Percentiles rank a stretch among this genome's conserved stretches.
Conservation (phyloP, 2,797 vertebrate species). For the Psittacula derbiana region DNA sequence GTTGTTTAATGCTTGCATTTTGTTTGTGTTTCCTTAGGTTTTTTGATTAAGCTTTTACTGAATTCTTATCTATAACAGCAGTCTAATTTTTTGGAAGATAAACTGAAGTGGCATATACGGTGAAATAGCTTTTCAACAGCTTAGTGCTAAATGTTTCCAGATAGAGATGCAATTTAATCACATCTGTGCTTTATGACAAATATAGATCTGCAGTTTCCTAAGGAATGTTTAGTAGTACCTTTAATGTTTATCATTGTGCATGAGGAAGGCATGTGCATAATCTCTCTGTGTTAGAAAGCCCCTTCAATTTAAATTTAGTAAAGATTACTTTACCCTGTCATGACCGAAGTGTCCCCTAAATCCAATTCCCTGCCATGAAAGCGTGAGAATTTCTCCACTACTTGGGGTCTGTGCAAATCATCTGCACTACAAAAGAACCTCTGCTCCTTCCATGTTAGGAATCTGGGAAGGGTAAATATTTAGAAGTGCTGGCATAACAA, state of each 20-base stretch:
- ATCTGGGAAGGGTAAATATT: conserved; percentile 93
- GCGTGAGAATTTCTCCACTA: conserved; percentile 71
- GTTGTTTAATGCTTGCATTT: neutral
- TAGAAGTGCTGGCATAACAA: conserved; percentile 82
- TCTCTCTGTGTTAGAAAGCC: conserved; percentile 22
- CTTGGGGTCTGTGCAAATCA: conserved; percentile 56
- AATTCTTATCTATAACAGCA: neutral
- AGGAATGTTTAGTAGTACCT: conserved; percentile 19
- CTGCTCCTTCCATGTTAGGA: conserved; percentile 65
- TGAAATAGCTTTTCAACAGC: neutral
- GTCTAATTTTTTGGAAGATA: neutral
- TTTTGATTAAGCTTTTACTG: neutral
- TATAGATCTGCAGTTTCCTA: conserved; percentile 4
- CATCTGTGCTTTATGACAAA: neutral
- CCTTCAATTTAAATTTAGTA: conserved; percentile 53
- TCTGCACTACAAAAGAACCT: conserved; percentile 71
- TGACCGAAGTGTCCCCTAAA: conserved; percentile 54
- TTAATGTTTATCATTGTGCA: neutral
- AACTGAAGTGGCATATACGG: neutral
- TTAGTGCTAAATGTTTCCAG: neutral
- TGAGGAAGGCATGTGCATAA: conserved; percentile 24
- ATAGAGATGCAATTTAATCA: neutral
- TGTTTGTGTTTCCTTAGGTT: neutral
- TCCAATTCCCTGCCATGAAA: conserved; percentile 59
- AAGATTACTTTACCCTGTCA: conserved; percentile 59